phyloP scores from a whole-genome alignment of 2,113 vertebrate genomes.

The Climacteris rufus region DNA sequence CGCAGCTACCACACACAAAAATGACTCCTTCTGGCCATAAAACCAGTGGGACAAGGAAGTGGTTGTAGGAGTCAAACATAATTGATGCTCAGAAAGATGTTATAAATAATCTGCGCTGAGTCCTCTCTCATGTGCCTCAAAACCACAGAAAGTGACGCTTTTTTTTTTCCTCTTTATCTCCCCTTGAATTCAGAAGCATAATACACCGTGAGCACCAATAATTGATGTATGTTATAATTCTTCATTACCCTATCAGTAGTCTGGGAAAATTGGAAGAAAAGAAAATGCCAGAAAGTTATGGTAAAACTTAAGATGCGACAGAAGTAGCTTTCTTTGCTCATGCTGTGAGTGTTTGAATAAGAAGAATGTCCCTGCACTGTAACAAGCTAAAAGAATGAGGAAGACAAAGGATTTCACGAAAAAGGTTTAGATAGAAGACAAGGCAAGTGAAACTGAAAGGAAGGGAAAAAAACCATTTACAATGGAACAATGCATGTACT shows the following conservation, averaged over 20 bases:
- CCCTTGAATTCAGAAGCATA: constrained; percentile 62
- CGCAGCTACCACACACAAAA: constrained; percentile 51
- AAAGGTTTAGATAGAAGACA: constrained; percentile 94
- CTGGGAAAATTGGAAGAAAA: constrained; percentile 77
- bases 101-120: constrained; percentile 61
- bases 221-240: constrained; percentile 80
- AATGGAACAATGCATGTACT: constrained; percentile 98
- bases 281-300: constrained; percentile 80
- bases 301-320: constrained; percentile 82
- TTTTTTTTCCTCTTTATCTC: constrained; percentile 36
- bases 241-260: constrained; percentile 75
- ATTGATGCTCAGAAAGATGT: constrained; percentile 66
- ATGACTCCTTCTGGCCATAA: constrained; percentile 59
- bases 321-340: constrained; percentile 89
- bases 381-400: constrained; percentile 94
- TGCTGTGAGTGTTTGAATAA: constrained; percentile 97
- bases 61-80: constrained; percentile 62
- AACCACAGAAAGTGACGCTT: constrained; percentile 65
- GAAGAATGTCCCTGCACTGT: constrained; percentile 93
- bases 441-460: constrained; percentile 94
- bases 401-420: constrained; percentile 94
- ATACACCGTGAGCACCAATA: constrained; percentile 72
- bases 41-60: constrained; percentile 63
- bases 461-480: constrained; percentile 84
- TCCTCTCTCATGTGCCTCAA: constrained; percentile 58